phyloP scores from a whole-genome alignment of 2,888 invertebrate genomes.

The Dysmachus trigonus region DNA sequence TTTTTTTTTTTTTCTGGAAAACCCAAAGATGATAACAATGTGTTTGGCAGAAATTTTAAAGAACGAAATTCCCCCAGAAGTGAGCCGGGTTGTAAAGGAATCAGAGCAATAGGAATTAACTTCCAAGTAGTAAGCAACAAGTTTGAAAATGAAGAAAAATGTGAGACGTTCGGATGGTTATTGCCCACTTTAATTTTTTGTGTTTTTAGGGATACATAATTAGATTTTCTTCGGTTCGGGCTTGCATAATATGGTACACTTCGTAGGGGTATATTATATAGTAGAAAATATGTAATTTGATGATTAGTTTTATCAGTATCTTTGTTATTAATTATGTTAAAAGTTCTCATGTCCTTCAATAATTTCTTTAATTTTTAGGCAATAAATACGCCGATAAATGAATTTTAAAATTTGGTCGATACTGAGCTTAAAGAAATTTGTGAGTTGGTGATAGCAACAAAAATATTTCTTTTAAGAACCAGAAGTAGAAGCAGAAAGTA shows the following conservation, averaged over 20 bases:
- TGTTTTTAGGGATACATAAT: background rate
- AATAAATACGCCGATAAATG: no score
- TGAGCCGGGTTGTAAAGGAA: background rate
- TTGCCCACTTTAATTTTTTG: background rate
- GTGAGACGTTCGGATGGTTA: background rate
- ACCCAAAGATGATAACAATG: background rate
- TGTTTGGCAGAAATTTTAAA: background rate
- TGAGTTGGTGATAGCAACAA: background rate
- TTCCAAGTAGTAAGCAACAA: background rate
- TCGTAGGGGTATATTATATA: background rate
- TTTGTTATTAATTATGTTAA: no score
- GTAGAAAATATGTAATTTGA: background rate
- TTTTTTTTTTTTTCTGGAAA: background rate
- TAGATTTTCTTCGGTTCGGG: background rate
- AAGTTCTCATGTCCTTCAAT: no score
- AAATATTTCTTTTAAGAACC: background rate
- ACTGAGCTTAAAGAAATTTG: no score
- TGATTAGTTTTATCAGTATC: no score
- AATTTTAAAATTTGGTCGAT: no score
- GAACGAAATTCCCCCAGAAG: background rate
- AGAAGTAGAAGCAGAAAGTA: background rate
- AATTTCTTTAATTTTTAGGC: no score
- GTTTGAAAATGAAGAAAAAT: background rate
- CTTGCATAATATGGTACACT: background rate
- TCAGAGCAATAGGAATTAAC: background rate